Base-by-base conservation (phyloP, 2,888 invertebrate species). In the Thysanoteuthis rhombus region DNA sequence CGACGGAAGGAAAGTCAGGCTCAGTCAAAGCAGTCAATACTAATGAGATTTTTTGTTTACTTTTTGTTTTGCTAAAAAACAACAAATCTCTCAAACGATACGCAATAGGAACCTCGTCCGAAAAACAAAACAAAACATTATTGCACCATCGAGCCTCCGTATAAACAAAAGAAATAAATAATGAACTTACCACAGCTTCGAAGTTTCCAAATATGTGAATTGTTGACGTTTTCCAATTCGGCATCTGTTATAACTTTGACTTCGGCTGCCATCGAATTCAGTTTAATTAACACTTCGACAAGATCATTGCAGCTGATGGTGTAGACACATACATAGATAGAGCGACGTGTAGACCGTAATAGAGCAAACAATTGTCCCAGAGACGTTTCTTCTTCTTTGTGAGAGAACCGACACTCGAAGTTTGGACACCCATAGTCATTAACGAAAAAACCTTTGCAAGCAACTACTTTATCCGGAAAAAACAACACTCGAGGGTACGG, bases 261-360 rank as follows among this genome's bases (percentile, higher is more conserved):
- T 52, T 96, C 96, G 3, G 98, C 97, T n/a, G 98, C 98, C 95
- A 97, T 97, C 52, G 97, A 96, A 92, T 97, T 97, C 10, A 97
- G 97, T 22, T 97, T 96, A 5, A 98, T 94, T 32, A 98, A 96
- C n/a, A 97, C 97, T 90, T 97, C 97, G 0, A 97, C 97, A 38
- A 98, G 95, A 93, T 98, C 97, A 40, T 97, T 95, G 95, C 97
- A 98, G 0, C 98, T 98, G 89, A 98, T 96, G 32, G 98, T 97
- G 96, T 98, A 98, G 96, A 98, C 97, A 96, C 98, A 98, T 22
- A 98, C 96, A 95, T 98, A 98, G 90, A 98, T 96, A 25, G 97
- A 95, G n/a, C 94, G 89, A 89, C 95, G 94, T 36, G 97, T 96
- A n/a, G 94, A 94, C 28, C 95, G 94, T 39, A 97, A 93, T 93